A percentile compares a stretch with the other conserved stretches of the same genome.
These are phyloP conservation scores for Hydropsyche tenuis DNA, from an alignment of 1,140 invertebrate species.

Conservation along the genomic window DNA sequence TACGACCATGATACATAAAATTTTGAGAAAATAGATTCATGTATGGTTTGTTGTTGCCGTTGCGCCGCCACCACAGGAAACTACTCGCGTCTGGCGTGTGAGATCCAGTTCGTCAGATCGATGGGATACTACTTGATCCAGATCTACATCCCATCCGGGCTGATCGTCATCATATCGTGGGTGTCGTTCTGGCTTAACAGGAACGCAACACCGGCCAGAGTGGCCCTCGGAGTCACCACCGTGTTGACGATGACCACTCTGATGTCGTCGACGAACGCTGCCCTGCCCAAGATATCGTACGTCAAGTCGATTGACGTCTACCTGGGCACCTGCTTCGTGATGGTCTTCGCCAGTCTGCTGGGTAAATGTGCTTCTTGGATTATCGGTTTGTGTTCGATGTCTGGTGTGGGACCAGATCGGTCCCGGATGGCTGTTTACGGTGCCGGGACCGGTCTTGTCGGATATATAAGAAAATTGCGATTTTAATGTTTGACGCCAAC, in stretches of 20 bases:
- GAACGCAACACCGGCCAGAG: constrained; percentile 95
- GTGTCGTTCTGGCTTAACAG: constrained; percentile 93
- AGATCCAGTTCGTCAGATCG: constrained; percentile 96
- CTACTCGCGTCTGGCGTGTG: constrained; percentile 95
- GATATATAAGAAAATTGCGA: too few relatives aligned
- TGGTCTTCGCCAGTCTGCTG: constrained; percentile 94
- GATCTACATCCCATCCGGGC: constrained; percentile 97
- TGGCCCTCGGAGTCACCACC: constrained; percentile 95
- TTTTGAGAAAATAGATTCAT: constrained; percentile 7
- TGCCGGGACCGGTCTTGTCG: too few relatives aligned
- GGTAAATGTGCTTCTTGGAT: constrained; percentile 66
- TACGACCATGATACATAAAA: background rate
- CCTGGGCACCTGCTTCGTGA: constrained; percentile 97
- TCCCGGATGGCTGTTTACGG: too few relatives aligned
- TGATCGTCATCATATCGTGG: constrained; percentile 99
- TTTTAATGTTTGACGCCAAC: too few relatives aligned
- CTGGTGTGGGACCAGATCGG: too few relatives aligned
- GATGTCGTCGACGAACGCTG: constrained; percentile 97
- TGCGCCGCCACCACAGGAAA: constrained; percentile 74
- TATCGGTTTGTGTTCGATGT: too few relatives aligned
- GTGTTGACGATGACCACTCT: constrained; percentile 98
- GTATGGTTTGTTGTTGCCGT: constrained; percentile 9
- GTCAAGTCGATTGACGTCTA: constrained; percentile 99
- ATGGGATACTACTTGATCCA: constrained; percentile 99
- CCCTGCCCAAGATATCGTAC: constrained; percentile 97